These are phyloP conservation scores for Chymomyza costata DNA, from an alignment of 1,140 invertebrate species.

Conservation along the genomic window DNA sequence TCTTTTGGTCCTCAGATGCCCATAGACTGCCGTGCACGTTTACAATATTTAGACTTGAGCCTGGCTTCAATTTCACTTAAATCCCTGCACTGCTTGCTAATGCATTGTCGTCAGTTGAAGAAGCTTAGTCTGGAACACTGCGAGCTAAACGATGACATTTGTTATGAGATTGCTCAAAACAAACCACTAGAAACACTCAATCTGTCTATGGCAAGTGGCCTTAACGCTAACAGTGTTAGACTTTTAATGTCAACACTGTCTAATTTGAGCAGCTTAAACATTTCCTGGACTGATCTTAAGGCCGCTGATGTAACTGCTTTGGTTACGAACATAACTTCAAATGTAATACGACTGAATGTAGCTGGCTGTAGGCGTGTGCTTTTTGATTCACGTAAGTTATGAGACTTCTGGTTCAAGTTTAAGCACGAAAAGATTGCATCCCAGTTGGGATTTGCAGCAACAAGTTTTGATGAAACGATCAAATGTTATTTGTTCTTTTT, in stretches of 20 bases:
- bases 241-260: slow-evolving; percentile 79
- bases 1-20: slow-evolving; percentile 22
- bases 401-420: too few relatives aligned
- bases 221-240: slow-evolving; percentile 79
- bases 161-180: slow-evolving; percentile 81
- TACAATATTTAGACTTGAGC: slow-evolving; percentile 90
- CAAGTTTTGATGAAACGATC: not conserved
- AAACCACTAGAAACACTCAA: slow-evolving; percentile 83
- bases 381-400: slow-evolving; percentile 83
- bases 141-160: slow-evolving; percentile 79
- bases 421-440: not conserved
- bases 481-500: not conserved
- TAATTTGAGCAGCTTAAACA: slow-evolving; percentile 83
- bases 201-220: slow-evolving; percentile 83
- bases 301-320: slow-evolving; percentile 79
- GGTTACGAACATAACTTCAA: slow-evolving; percentile 79
- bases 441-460: not conserved
- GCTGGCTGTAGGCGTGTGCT: slow-evolving; percentile 86
- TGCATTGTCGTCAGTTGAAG: slow-evolving; percentile 82
- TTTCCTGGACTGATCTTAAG: slow-evolving; percentile 87
- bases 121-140: slow-evolving; percentile 91
- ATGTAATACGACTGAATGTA: slow-evolving; percentile 85
- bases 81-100: slow-evolving; percentile 81
- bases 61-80: slow-evolving; percentile 81
- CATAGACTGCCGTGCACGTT: slow-evolving; percentile 72